Evolutionary conservation across 2,888 invertebrate species (phyloP), one percentile per base, ranked within the genome.

Genomic region (Epiblema foenella): DNA sequence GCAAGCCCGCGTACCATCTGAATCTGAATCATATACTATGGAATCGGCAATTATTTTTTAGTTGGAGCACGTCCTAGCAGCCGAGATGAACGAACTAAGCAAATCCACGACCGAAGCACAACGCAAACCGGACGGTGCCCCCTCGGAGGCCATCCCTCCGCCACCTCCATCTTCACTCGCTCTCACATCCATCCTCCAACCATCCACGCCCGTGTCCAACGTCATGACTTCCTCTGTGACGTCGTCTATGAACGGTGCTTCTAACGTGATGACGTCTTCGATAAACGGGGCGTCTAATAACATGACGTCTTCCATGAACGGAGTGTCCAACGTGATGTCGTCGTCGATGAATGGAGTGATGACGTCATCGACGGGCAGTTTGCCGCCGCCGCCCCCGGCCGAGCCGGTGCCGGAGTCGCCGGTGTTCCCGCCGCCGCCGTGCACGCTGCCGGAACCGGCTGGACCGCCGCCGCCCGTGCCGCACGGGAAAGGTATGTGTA

Each of bases 391-490:
- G 39, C 90, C 91, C 49, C 87, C 83, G 18, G 73, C 79, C 10
- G 64, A 79, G 49, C 84, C 77, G 5, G 56, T 62, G 69, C 87
- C 84, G 49, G 83, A 85, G 70, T 87, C 89, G 1, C 89, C 89
- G 1, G 81, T 79, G 73, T 87, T 87, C 80, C 89, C 90, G 33
- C 89, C 83, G 10, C 79, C 95, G 2, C 91, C 94, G 1, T 95
- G 88, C 71, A 70, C 96, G 65, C 88, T 97, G 52, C 97, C 97
- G 0, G 97, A 97, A 81, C 97, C 97, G 0, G 96, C 95, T 0
- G 96, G 95, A 71, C 96, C 96, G 0, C 96, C 96, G 4, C 96
- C 96, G 1, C 96, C 63, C 15, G 51, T 95, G 4, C 95, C 95
- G 20, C 73, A 77, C 18, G 75, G 73, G 20, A 89, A 89, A 88